Base-by-base conservation (phyloP, 2,113 vertebrate species). In the Puffinus mauretanicus region DNA sequence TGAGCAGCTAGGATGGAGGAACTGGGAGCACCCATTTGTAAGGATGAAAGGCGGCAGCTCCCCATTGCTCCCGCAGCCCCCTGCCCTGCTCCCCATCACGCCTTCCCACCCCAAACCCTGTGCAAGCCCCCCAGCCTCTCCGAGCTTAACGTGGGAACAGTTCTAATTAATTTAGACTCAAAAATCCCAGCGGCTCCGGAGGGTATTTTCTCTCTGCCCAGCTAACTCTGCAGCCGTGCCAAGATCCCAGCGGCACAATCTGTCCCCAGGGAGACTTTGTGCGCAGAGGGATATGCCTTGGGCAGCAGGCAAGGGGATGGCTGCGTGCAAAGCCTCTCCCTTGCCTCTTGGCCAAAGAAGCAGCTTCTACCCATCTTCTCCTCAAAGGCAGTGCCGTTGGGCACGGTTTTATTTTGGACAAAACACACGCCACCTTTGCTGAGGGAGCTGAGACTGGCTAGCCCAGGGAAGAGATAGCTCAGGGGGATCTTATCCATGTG, bases 251-350 rank as follows among this genome's bases (percentile, higher is more conserved):
- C 5, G 3, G 60, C 49, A 69, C 2, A 1, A 20, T 24, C 61
- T 38, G 29, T 84, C 61, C 79, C 57, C 52, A 13, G 1, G 6
- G 46, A 55, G 66, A 42, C 58, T 46, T 26, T 25, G 10, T 30
- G 51, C 4, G 1, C 16, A 20, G 67, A 57, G 27, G 30, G 27
- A 8, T 19, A 49, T 0, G 5, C 55, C 49, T 16, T 34, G 64
- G 47, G 81, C 26, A 27, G 62, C 0, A 0, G n/a, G 44, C 40
- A 71, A 54, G 38, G 34, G 40, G 49, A 40, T 2, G 0, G 42
- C 29, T 26, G 32, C 1, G 0, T 29, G 40, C 21, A 51, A 40
- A 25, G 42, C 88, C 36, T 36, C 66, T 83, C 49, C 25, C 17
- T 13, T 52, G 42, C 65, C 54, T 55, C 61, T 51, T 58, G 67